A percentile compares a stretch with the other conserved stretches of the same genome.
Conservation (phyloP, 2,797 vertebrate genomes). For the Sebastes miniatus region DNA sequence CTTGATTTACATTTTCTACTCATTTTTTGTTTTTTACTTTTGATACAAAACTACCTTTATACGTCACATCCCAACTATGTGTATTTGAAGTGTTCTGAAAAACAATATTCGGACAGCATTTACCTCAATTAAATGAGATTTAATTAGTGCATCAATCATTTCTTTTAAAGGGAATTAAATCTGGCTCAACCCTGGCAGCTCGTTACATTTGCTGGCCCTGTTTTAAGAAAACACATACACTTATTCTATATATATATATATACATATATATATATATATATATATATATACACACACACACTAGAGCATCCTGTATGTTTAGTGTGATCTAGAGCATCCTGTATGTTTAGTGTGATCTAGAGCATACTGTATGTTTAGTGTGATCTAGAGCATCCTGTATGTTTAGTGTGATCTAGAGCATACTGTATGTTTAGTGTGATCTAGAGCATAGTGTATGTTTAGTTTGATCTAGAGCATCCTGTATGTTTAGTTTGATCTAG, state of each 20-base stretch:
- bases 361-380: too few species aligned
- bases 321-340: too few species aligned
- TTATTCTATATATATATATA: neutral
- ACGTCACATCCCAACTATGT: neutral
- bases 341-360: too few species aligned
- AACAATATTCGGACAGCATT: neutral
- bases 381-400: too few species aligned
- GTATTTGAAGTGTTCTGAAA: neutral
- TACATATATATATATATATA: too few species aligned
- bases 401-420: too few species aligned
- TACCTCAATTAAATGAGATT: conserved; percentile 21
- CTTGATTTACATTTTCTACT: conserved; percentile 41
- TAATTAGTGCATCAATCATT: conserved; percentile 8
- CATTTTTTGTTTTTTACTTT: conserved; percentile 2
- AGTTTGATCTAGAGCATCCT: too few species aligned
- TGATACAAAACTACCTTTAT: neutral
- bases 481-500: too few species aligned
- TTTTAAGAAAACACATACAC: neutral
- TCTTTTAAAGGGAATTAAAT: conserved; percentile 29
- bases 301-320: too few species aligned
- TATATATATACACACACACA: neutral
- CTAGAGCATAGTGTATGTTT: too few species aligned
- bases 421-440: too few species aligned
- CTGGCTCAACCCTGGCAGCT: neutral
- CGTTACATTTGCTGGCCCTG: neutral